Evolutionary conservation across 92 coral and sea anemone genomes (phyloP), one percentile per base, ranked within the genome.

Genomic region (Siderastrea radians): DNA sequence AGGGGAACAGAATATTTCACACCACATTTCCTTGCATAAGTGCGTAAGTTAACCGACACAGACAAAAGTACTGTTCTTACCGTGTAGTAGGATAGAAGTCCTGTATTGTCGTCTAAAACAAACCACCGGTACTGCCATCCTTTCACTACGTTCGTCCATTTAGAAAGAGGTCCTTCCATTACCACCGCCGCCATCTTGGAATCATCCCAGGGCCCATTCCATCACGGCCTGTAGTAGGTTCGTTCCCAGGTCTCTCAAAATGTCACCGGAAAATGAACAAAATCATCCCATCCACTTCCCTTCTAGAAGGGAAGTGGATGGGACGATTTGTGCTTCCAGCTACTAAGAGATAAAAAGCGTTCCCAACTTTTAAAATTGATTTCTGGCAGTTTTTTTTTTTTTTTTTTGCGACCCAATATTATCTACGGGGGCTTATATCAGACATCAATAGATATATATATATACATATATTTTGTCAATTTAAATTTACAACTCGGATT

Each of bases 61-160:
- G 1, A 4, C 17, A 49, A 2, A 7, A 43, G 10, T 3, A 49
- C 8, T 46, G 47, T 47, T 76, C 91, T 61, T 57, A 97, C 99
- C 80, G 99, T 97, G 86, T 97, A 97, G 80, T 97, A 97, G 69
- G 99, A 97, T 12, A 97, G 87, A 16, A 97, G 80, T 7, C 98
- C 99, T 6, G 98, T 95, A 74, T 96, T 96, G 88, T 97, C 99
- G 77, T 97, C 99, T 55, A 97, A 84, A 44, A 97, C 99, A 93
- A 97, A 97, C 99, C 99, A 97, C 44, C 99, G 68, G 85, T 97
- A 97, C 83, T 97, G 99, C 99, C 99, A 97, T 69, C 99, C 99
- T 90, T 97, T 97, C 9, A 97, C 99, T 26, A 97, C 99, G 74
- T 97, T 97, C 43, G 99, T 97, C 99, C 99, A 97, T 81, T 97